These are phyloP conservation scores for Euwallacea similis DNA, from an alignment of 1,140 invertebrate species.

Conservation along the genomic window DNA sequence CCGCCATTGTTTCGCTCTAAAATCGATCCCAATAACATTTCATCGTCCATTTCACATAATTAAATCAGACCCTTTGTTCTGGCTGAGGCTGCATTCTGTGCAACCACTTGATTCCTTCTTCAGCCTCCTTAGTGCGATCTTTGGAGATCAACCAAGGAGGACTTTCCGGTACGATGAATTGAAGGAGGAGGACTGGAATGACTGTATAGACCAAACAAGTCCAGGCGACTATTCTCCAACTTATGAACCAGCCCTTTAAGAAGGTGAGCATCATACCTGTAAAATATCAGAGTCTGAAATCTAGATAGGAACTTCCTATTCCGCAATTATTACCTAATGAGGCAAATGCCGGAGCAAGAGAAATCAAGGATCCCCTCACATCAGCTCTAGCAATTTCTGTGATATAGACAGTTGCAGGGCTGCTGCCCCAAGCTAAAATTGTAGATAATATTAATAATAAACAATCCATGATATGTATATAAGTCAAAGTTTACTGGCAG, in stretches of 20 bases:
- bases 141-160: constrained; percentile 65
- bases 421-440: constrained; percentile 57
- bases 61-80: constrained; percentile 44
- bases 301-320: not conserved
- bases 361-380: constrained; percentile 58
- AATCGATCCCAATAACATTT: not conserved
- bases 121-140: constrained; percentile 59
- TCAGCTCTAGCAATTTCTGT: constrained; percentile 64
- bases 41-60: not conserved
- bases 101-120: constrained; percentile 57
- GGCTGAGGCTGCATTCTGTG: constrained; percentile 52
- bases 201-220: constrained; percentile 58
- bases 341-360: constrained; percentile 40
- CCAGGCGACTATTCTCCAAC: constrained; percentile 64
- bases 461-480: not conserved
- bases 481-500: constrained; percentile 51
- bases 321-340: constrained; percentile 46
- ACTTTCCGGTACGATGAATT: constrained; percentile 67
- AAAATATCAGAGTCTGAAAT: constrained; percentile 23
- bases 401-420: constrained; percentile 65
- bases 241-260: constrained; percentile 60
- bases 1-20: constrained; percentile 44
- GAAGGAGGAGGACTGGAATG: constrained; percentile 58
- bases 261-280: constrained; percentile 65
- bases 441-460: not conserved